Evolutionary conservation across 53 echinoderm and acorn worm species (phyloP).

Genomic region (Pentamera pediparva): DNA sequence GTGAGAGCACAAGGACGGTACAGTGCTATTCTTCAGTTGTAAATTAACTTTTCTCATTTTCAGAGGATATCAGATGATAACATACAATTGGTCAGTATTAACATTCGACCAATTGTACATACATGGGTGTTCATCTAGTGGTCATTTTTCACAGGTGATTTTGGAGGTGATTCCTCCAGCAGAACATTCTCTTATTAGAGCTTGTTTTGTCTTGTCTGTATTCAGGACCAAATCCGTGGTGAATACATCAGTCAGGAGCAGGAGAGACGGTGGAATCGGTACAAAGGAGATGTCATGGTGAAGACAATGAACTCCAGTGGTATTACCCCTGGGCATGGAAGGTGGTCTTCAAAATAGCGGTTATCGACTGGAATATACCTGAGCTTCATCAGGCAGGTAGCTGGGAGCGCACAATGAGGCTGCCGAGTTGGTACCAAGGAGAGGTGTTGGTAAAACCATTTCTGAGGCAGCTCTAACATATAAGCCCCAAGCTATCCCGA

Average conservation of each 20-base stretch:
- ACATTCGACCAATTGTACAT: no score
- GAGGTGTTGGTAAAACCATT: neutral
- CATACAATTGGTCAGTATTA: no score
- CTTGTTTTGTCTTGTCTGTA: neutral
- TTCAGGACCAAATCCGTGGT: constrained; percentile 78
- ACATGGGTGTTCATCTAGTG: no score
- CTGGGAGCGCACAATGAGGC: neutral
- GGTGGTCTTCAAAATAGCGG: constrained; percentile 79
- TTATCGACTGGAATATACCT: no score
- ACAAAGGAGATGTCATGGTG: constrained; percentile 83
- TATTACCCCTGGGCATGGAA: constrained; percentile 90
- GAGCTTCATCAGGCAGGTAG: neutral
- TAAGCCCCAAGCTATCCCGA: neutral
- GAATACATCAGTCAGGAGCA: constrained; percentile 94
- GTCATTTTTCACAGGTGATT: no score
- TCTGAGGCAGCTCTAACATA: neutral
- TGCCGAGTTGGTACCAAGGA: neutral
- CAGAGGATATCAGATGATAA: no score
- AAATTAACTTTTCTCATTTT: no score
- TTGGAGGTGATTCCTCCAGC: neutral
- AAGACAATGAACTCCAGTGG: constrained; percentile 77
- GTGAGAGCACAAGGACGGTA: no score
- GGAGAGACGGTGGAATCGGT: constrained; percentile 96
- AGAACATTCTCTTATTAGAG: neutral
- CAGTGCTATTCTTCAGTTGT: no score